Base-by-base conservation (phyloP, 2,113 vertebrate genomes). In the Bambusicola thoracicus region DNA sequence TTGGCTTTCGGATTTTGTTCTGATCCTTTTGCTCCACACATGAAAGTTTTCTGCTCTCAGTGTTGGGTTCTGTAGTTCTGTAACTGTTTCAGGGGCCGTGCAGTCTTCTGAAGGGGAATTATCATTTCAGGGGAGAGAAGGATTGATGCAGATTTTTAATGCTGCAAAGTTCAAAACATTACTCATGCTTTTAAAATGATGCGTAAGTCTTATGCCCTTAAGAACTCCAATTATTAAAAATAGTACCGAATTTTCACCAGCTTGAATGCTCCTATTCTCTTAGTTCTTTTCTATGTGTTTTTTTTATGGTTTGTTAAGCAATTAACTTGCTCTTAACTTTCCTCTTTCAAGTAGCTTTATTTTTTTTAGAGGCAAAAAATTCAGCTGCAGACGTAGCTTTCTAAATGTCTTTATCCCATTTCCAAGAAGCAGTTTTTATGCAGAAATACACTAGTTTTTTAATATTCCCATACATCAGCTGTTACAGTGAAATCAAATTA, bases 201-300 rank as follows among this genome's bases (percentile, higher is more conserved):
- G 58, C 27, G 78, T 77, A 79, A 89, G 94, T 95, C 85, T 85
- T 89, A 77, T 94, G 82, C 91, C 92, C 81, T 46, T 85, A 77
- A 95, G 86, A 95, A 66, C 63, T 87, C 86, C 75, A 94, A 81
- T 97, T 97, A 94, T 96, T 94, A 93, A 89, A 93, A 94, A 65
- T 61, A 80, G 87, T 87, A 61, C 73, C 76, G 78, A 91, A 65
- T 90, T 90, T 83, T 91, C 65, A 53, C 69, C 61, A 75, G 76
- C 82, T 73, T 68, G 19, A 90, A 81, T 72, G 44, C 36, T 40
- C 40, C 22, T 76, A 32, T 87, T 93, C 74, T 88, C 73, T 89
- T 77, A 81, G 43, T 85, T 95, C 84, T 80, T 87, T 87, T 85
- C 80, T 95, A 6, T 63, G 27, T 36, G 51, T 87, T 58, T 38